Evolutionary conservation across 92 coral and sea anemone species (phyloP), one percentile per base, ranked within the genome.

Genomic region (Umimayanthus chanpuru): DNA sequence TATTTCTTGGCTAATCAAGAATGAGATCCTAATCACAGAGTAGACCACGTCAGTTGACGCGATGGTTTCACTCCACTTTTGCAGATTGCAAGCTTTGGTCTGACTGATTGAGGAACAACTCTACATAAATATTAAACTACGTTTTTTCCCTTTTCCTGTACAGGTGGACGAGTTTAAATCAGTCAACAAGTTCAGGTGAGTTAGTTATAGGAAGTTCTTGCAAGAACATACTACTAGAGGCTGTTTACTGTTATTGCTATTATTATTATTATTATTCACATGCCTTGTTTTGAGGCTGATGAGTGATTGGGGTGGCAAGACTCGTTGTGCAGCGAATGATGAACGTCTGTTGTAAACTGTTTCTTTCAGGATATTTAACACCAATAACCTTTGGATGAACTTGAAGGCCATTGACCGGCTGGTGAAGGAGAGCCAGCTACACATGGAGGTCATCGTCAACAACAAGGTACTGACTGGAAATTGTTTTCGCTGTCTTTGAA

Each of bases 121-220:
- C 25, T 16, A 16, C 18, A 61, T 0, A 61, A 21, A 61, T 70
- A 26, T 26, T 10, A 71, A 71, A 29, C 36, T 23, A 9, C 36
- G n/a, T 21, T 32, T 74, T 43, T 20, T 25, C 38, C 15, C 66
- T 41, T 43, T 20, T 32, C 41, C 11, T 83, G 16, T 84, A 56
- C 74, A 96, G 99, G 97, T 96, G 70, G 98, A 96, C 90, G 99
- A 96, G 55, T 96, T 96, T 90, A 95, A 96, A 92, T 96, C 99
- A 38, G 97, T 96, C 38, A 92, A 87, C 79, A 96, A 96, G 70
- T 96, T 96, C 90, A 96, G 98, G 99, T 96, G 75, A 58, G 96
- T n/a, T n/a, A 28, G 10, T 47, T 39, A 25, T 18, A 11, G 20
- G 49, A 18, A 14, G n/a, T 61, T 25, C 12, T 7, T 39, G n/a